Percentiles rank a stretch among this genome's conserved stretches.
Evolutionary conservation across 2,113 vertebrate genomes (phyloP).

Genomic region (Xenus cinereus): DNA sequence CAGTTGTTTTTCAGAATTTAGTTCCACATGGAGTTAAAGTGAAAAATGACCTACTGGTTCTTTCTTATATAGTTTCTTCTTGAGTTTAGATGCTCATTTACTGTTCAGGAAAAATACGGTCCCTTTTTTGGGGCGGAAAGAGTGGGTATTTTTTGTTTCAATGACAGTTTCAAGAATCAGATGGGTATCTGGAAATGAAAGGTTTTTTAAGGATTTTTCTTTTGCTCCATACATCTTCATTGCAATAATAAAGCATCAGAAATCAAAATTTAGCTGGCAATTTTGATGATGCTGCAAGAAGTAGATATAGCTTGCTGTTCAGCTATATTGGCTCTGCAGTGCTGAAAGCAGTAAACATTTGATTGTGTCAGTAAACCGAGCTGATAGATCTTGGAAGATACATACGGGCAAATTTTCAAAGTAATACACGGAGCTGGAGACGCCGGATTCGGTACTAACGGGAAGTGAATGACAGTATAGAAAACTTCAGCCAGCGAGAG

Average conservation of each 20-base stretch:
- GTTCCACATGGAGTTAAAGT: neutral
- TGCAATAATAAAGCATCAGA: constrained; percentile 41
- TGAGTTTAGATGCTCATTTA: neutral
- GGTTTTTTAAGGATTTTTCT: neutral
- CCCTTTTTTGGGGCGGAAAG: neutral
- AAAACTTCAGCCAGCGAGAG: neutral
- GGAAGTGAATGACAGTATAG: neutral
- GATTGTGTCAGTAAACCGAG: constrained; percentile 42
- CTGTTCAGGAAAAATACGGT: neutral
- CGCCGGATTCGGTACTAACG: neutral
- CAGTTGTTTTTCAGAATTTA: neutral
- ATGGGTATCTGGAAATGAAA: constrained; percentile 26
- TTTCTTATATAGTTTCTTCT: neutral
- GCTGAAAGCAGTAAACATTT: constrained; percentile 28
- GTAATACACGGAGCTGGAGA: neutral
- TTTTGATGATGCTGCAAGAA: constrained; percentile 59
- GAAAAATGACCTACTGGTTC: neutral
- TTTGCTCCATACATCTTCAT: constrained; percentile 4
- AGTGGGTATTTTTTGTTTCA: neutral
- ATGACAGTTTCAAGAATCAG: neutral
- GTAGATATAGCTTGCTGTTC: constrained; percentile 48
- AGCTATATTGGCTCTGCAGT: constrained; percentile 21
- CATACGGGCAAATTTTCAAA: constrained; percentile 2
- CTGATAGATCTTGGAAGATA: constrained; percentile 47
- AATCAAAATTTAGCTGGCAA: constrained; percentile 54